These are phyloP conservation scores for Dicyrtomina minuta DNA, from an alignment of 2,888 invertebrate species.

Conservation along the genomic window DNA sequence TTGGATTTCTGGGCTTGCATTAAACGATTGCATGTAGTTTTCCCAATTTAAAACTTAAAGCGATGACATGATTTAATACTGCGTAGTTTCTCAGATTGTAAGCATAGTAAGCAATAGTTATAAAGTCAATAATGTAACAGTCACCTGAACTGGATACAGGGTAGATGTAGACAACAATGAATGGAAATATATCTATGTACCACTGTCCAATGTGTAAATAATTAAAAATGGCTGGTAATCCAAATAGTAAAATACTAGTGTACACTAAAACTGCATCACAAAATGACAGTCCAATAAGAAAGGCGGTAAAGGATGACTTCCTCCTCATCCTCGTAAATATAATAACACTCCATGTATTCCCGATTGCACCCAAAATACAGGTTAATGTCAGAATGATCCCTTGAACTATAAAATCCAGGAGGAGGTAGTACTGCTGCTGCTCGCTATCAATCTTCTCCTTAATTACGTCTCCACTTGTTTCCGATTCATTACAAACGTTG, in stretches of 20 bases:
- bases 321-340: constrained; percentile 88
- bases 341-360: constrained; percentile 84
- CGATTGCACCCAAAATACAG: constrained; percentile 75
- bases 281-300: constrained; percentile 86
- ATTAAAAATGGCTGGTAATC: constrained; percentile 79
- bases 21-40: too few species aligned
- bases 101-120: too few species aligned
- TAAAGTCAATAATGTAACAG: too few species aligned
- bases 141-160: constrained; percentile 17
- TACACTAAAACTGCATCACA: constrained; percentile 88
- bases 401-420: constrained; percentile 9
- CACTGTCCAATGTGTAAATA: constrained; percentile 62
- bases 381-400: constrained; percentile 27
- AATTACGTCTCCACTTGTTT: background rate
- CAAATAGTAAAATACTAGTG: constrained; percentile 80
- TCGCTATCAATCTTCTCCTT: too few species aligned
- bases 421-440: background rate
- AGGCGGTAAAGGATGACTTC: constrained; percentile 83
- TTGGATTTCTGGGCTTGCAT: too few species aligned
- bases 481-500: too few species aligned
- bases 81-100: too few species aligned
- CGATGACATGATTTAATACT: too few species aligned
- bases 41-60: too few species aligned
- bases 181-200: constrained; percentile 11
- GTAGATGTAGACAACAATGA: constrained; percentile 12